Evolutionary conservation across 2,888 invertebrate species (phyloP).

Genomic region (Erebia ligea): DNA sequence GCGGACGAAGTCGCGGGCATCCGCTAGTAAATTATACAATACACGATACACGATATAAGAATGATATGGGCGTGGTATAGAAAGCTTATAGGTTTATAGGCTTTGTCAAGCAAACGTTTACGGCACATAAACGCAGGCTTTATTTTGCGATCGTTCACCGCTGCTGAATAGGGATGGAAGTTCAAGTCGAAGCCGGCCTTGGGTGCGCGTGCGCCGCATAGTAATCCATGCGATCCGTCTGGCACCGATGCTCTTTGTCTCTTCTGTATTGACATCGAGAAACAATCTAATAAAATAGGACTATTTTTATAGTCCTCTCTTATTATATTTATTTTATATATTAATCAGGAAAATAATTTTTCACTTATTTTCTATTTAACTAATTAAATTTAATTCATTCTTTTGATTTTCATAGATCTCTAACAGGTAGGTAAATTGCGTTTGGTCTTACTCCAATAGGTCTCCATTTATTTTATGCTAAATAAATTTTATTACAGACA

Average conservation of each 20-base stretch:
- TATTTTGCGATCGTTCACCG: conserved; percentile 39
- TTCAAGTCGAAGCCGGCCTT: conserved; percentile 57
- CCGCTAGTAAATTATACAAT: too few species aligned
- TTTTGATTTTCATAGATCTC: too few species aligned
- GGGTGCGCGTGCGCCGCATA: conserved; percentile 65
- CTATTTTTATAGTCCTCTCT: background rate
- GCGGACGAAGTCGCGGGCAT: too few species aligned
- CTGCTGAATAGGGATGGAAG: conserved; percentile 38
- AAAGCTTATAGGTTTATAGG: background rate
- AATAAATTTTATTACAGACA: too few species aligned
- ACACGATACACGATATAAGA: too few species aligned
- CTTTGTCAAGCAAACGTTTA: conserved; percentile 8
- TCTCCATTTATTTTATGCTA: too few species aligned
- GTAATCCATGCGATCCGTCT: conserved; percentile 53
- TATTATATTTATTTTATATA: background rate
- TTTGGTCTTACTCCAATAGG: too few species aligned
- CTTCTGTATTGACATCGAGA: conserved; percentile 43
- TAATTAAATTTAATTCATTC: background rate
- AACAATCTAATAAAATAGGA: conserved; percentile 23
- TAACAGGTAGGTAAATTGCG: too few species aligned
- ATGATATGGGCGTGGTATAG: too few species aligned
- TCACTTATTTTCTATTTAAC: too few species aligned
- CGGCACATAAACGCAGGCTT: conserved; percentile 38
- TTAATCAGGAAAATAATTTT: too few species aligned
- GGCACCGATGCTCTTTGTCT: conserved; percentile 56